These are phyloP conservation scores for Beroe forskalii DNA, from an alignment of 37 sponge, comb jelly and placozoan genomes.

Conservation along the genomic window DNA sequence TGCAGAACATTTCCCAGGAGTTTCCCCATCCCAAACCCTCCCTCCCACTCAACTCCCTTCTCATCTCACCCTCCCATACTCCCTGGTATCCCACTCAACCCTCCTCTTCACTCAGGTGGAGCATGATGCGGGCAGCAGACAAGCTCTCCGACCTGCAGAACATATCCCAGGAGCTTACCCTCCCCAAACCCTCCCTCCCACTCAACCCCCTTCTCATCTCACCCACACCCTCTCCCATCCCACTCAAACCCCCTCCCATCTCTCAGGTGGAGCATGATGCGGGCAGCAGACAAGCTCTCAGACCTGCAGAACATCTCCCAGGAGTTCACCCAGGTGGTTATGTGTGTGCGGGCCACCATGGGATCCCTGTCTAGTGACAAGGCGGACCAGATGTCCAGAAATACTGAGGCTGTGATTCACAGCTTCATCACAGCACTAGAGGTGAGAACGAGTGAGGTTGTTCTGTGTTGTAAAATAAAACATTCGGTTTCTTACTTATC, in stretches of 20 bases:
- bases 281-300: conserved; percentile 20
- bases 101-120: conserved; percentile 32
- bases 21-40: no score
- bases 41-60: no score
- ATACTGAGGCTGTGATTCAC: background rate
- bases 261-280: conserved; percentile 18
- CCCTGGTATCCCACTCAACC: no score
- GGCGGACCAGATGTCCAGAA: background rate
- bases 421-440: conserved; percentile 26
- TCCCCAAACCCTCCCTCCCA: no score
- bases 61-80: no score
- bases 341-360: conserved; percentile 27
- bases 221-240: no score
- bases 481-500: no score
- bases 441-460: background rate
- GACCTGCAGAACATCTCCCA: conserved; percentile 34
- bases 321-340: conserved; percentile 21
- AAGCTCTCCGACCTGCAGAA: background rate
- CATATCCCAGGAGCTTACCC: background rate
- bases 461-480: background rate
- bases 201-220: no score
- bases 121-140: background rate
- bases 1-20: background rate
- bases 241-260: no score
- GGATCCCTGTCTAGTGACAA: conserved; percentile 41